phyloP scores from a whole-genome alignment of 1,140 invertebrate genomes.

The Ganaspis sp. region DNA sequence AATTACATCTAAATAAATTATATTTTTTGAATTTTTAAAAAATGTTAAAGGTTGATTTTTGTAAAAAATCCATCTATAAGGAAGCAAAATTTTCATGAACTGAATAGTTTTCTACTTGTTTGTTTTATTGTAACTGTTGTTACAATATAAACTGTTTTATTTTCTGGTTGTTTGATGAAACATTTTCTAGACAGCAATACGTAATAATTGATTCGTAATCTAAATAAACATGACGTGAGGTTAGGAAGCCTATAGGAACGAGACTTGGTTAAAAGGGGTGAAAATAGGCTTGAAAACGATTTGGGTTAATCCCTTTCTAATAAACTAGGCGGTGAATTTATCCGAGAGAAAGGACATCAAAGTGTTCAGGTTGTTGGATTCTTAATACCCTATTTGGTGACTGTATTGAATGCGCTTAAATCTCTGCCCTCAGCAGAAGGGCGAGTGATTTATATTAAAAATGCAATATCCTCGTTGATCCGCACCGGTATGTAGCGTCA shows the following conservation, averaged over 20 bases:
- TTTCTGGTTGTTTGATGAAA: too few relatives aligned
- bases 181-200: too few relatives aligned
- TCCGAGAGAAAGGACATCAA: conserved; percentile 55
- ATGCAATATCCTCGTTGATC: conserved; percentile 74
- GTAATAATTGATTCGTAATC: too few relatives aligned
- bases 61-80: too few relatives aligned
- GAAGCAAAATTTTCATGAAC: too few relatives aligned
- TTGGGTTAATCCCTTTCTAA: conserved; percentile 17
- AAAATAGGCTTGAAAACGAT: conserved; percentile 4
- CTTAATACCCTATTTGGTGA: conserved; percentile 25
- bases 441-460: conserved; percentile 69
- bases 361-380: conserved; percentile 50
- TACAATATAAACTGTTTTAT: too few relatives aligned
- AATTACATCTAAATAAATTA: too few relatives aligned
- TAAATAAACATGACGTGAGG: background rate
- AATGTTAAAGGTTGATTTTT: too few relatives aligned
- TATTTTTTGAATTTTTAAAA: too few relatives aligned
- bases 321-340: conserved; percentile 21
- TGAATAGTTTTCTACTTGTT: too few relatives aligned
- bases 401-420: conserved; percentile 49
- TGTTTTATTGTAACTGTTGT: too few relatives aligned
- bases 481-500: conserved; percentile 66
- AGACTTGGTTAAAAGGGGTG: conserved; percentile 21
- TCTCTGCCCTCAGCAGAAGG: conserved; percentile 48
- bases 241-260: background rate